These are phyloP conservation scores for Spinus olivaceus DNA, from an alignment of 2,797 vertebrate genomes.

Conservation along the genomic window DNA sequence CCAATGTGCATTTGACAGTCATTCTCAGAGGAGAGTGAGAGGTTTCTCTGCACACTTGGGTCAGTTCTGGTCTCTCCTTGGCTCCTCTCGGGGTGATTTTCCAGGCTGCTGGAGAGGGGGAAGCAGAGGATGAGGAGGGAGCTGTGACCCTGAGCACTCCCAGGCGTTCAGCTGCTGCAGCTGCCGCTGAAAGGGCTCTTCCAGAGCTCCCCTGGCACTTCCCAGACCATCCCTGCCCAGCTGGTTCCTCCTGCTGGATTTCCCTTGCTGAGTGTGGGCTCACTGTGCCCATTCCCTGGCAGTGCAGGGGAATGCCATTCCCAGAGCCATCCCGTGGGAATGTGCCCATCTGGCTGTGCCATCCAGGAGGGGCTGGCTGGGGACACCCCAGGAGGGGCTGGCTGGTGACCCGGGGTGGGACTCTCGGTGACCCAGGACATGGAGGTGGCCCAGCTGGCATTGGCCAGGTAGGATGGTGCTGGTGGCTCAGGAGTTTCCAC, in stretches of 20 bases:
- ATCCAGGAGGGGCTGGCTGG: rapidly evolving
- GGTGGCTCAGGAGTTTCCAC: neutral
- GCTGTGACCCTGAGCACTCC: rapidly evolving
- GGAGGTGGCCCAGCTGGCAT: neutral
- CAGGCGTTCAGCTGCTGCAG: neutral
- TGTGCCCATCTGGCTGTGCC: no score
- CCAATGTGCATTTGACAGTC: rapidly evolving
- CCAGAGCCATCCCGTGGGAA: neutral
- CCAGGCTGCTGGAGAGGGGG: neutral
- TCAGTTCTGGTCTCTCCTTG: rapidly evolving
- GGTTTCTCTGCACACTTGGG: rapidly evolving
- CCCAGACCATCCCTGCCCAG: rapidly evolving
- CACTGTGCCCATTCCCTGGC: neutral
- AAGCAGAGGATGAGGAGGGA: neutral
- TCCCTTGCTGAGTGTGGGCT: rapidly evolving
- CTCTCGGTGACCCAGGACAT: rapidly evolving
- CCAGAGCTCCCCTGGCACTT: neutral
- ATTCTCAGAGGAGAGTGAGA: neutral
- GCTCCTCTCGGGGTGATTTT: neutral
- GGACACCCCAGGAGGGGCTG: rapidly evolving
- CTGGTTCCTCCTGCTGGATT: neutral
- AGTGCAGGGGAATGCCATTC: neutral
- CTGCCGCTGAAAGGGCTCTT: rapidly evolving
- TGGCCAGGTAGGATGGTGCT: rapidly evolving
- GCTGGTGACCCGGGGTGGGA: rapidly evolving